phyloP scores from a whole-genome alignment of 2,113 vertebrate species.

The Ploceus nigricollis region DNA sequence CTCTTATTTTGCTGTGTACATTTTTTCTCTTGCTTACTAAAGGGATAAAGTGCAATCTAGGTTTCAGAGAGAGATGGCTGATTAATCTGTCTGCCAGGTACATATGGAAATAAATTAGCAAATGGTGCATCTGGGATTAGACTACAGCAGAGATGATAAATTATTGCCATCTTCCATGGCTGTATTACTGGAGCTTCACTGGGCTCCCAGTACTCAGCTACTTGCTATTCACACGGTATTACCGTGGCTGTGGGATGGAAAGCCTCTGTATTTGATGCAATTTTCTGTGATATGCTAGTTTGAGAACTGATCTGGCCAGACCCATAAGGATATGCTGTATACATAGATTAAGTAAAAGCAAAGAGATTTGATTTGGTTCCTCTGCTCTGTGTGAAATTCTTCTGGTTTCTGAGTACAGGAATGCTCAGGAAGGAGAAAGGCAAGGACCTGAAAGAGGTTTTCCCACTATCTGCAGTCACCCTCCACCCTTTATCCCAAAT shows the following conservation, averaged over 20 bases:
- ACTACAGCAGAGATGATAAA: constrained; percentile 77
- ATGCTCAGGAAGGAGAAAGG: background rate
- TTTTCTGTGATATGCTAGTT: constrained; percentile 6
- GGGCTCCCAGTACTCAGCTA: constrained; percentile 12
- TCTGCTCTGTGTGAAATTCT: background rate
- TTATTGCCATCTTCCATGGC: constrained; percentile 64
- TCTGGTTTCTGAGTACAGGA: background rate
- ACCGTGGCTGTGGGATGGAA: background rate
- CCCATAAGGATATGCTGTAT: background rate
- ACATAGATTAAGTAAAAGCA: background rate
- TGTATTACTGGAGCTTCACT: constrained; percentile 64
- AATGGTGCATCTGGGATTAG: constrained; percentile 75
- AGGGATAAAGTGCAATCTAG: constrained; percentile 65
- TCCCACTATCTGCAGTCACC: background rate
- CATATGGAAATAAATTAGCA: constrained; percentile 83
- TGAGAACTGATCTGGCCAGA: background rate
- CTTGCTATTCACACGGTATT: constrained; percentile 10
- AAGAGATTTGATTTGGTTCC: background rate
- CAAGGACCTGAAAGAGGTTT: background rate
- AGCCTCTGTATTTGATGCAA: constrained; percentile 1
- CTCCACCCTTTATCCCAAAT: background rate
- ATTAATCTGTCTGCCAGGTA: constrained; percentile 81
- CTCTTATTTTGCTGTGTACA: constrained; percentile 61
- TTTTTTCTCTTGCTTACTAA: constrained; percentile 57
- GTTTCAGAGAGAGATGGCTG: constrained; percentile 72